phyloP scores from a whole-genome alignment of 2,113 vertebrate genomes.

The Antennarius striatus region DNA sequence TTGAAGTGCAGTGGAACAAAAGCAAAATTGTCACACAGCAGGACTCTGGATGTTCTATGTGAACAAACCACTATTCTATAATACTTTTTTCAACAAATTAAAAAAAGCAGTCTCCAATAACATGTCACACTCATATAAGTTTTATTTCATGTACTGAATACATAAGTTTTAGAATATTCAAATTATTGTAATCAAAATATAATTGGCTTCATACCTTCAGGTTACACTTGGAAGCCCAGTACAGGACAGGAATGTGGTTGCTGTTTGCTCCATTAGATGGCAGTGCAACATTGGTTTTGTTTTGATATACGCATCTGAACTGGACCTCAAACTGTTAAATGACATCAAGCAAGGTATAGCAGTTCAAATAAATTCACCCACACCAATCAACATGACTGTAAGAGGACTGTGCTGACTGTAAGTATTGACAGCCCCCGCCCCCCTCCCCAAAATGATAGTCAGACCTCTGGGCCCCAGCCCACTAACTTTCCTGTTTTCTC shows the following conservation, averaged over 20 bases:
- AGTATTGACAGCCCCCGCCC: too few species aligned
- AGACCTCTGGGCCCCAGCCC: conserved; percentile 51
- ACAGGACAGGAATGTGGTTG: not conserved
- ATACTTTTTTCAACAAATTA: too few species aligned
- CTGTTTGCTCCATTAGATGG: conserved; percentile 62
- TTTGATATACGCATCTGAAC: conserved; percentile 28
- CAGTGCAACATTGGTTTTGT: conserved; percentile 53
- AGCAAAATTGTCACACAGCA: too few species aligned
- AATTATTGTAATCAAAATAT: not conserved
- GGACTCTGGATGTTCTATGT: too few species aligned
- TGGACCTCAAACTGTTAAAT: conserved; percentile 38
- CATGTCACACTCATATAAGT: too few species aligned
- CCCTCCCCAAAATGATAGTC: not conserved
- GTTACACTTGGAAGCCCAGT: not conserved
- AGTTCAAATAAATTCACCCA: conserved; percentile 22
- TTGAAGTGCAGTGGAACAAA: not conserved
- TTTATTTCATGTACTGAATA: not conserved
- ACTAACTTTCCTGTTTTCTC: conserved; percentile 76
- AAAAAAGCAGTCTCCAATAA: too few species aligned
- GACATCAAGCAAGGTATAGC: conserved; percentile 29
- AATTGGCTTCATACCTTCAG: conserved; percentile 2
- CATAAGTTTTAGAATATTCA: not conserved
- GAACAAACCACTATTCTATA: too few species aligned
- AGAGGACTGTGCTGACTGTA: conserved; percentile 29
- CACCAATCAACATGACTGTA: conserved; percentile 27